Base-by-base conservation (phyloP, 2,888 invertebrate species). In the Eupithecia exiguata region DNA sequence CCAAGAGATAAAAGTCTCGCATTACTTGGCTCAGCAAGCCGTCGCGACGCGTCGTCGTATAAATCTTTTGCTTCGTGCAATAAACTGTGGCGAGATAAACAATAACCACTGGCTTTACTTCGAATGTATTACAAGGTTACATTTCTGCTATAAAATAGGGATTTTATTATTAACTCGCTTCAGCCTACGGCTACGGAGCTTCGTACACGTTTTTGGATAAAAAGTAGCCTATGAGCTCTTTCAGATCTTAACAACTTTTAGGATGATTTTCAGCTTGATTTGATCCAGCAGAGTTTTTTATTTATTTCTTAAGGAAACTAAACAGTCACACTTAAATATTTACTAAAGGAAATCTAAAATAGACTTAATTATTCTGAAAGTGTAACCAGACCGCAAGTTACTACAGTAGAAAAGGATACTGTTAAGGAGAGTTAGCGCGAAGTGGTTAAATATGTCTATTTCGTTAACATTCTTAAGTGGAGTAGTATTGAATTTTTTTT, bases 11-110 rank as follows among this genome's bases (percentile, higher is more conserved):
- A 66, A 74, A 71, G 70, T 69, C 69, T 69, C 46, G 25, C 58
- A 71, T 66, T 61, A 67, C 74, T 74, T 61, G 68, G 72, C 62
- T 69, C 77, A 75, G 68, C 68, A 72, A 67, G 65, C 72, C 74
- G n/a, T n/a, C n/a, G n/a, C n/a, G n/a, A n/a, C n/a, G 30, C 30
- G 61, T 69, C 69, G 25, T 49, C 70, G 25, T 49, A 76, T 72
- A 76, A 79, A 77, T 76, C 67, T 69, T 74, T 69, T n/a, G 67
- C 66, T 49, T n/a, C 61, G 71, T 75, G 72, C 74, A 75, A 75
- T 79, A 74, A 75, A 77, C 74, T 72, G 61, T 71, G 46, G 35
- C 63, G 30, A 74, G 73, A 73, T 43, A 74, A 70, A 74, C 71
- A 75, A 74, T 70, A 72, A 70, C 72, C 12, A 71, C 65, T 53